Evolutionary conservation across 1,140 invertebrate species (phyloP).

Genomic region (Drosophila repleta): DNA sequence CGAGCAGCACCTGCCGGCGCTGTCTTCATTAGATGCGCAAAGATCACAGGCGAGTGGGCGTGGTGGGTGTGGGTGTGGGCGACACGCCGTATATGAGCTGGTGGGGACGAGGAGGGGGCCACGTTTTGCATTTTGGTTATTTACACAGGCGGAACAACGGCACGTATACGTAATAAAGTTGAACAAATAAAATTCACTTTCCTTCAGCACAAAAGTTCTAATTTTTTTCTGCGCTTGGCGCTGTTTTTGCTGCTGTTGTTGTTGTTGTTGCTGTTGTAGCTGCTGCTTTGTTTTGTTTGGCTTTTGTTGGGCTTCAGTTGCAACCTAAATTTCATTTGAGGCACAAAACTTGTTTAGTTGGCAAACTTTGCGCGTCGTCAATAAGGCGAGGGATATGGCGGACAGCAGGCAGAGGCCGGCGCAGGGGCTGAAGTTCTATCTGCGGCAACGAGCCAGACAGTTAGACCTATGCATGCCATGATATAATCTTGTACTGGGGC

Average conservation of each 20-base stretch:
- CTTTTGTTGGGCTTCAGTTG: slow-evolving; percentile 80
- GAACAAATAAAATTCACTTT: slow-evolving; percentile 83
- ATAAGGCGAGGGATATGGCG: slow-evolving; percentile 63
- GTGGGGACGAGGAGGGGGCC: slow-evolving; percentile 11
- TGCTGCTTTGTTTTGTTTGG: slow-evolving; percentile 69
- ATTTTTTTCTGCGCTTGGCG: slow-evolving; percentile 59
- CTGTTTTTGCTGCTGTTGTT: slow-evolving; percentile 6
- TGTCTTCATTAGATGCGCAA: slow-evolving; percentile 61
- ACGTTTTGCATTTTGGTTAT: slow-evolving; percentile 81
- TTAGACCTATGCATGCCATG: slow-evolving; percentile 67
- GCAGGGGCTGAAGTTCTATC: neutral
- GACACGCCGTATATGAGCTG: neutral
- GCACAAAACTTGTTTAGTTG: slow-evolving; percentile 82
- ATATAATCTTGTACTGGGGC: slow-evolving; percentile 64
- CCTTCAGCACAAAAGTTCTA: slow-evolving; percentile 76
- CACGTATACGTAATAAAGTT: slow-evolving; percentile 82
- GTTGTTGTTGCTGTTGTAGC: slow-evolving; percentile 27
- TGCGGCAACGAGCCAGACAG: slow-evolving; percentile 54
- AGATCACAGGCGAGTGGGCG: slow-evolving; percentile 51
- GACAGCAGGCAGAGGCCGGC: neutral
- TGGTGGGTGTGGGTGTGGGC: neutral
- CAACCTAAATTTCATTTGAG: slow-evolving; percentile 83
- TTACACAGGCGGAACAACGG: slow-evolving; percentile 75
- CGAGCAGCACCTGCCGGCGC: slow-evolving; percentile 64
- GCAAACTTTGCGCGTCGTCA: slow-evolving; percentile 82